A percentile compares a stretch with the other conserved stretches of the same genome.
phyloP scores from a whole-genome alignment of 2,797 vertebrate genomes.

The Sebastes matsubarae region DNA sequence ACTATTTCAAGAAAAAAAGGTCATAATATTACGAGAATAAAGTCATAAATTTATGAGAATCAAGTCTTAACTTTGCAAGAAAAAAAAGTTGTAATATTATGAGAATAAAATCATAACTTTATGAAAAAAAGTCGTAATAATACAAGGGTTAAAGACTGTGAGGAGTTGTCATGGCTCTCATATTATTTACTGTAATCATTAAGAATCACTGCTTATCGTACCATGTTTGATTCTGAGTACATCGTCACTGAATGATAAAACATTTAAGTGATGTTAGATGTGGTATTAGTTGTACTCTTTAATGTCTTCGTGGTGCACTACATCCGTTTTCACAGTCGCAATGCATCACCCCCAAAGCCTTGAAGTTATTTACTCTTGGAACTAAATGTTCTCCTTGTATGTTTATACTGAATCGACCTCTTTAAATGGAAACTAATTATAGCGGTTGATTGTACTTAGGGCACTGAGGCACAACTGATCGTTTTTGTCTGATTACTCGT shows the following conservation, averaged over 20 bases:
- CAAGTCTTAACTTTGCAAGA: too few relatives aligned
- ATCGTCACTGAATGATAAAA: background rate
- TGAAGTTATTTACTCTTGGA: conserved; percentile 43
- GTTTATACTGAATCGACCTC: conserved; percentile 45
- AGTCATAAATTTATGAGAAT: too few relatives aligned
- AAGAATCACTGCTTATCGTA: background rate
- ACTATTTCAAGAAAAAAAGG: too few relatives aligned
- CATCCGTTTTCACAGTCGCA: background rate
- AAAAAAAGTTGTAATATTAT: too few relatives aligned
- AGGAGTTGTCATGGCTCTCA: background rate
- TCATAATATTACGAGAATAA: too few relatives aligned
- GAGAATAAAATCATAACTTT: too few relatives aligned
- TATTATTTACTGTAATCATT: background rate
- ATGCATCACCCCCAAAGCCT: background rate
- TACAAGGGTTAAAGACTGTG: too few relatives aligned
- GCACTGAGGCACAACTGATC: conserved; percentile 41
- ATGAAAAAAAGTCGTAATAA: too few relatives aligned
- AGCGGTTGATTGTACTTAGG: conserved; percentile 51
- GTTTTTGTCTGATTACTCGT: conserved; percentile 35
- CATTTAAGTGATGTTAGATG: background rate
- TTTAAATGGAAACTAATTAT: conserved; percentile 60
- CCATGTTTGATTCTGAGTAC: background rate
- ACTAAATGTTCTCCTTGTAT: conserved; percentile 32
- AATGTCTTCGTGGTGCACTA: background rate
- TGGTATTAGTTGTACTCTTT: background rate